Evolutionary conservation across 2,888 invertebrate genomes (phyloP), one percentile per base, ranked within the genome.

Genomic region (Lasioglossum pauxillum): DNA sequence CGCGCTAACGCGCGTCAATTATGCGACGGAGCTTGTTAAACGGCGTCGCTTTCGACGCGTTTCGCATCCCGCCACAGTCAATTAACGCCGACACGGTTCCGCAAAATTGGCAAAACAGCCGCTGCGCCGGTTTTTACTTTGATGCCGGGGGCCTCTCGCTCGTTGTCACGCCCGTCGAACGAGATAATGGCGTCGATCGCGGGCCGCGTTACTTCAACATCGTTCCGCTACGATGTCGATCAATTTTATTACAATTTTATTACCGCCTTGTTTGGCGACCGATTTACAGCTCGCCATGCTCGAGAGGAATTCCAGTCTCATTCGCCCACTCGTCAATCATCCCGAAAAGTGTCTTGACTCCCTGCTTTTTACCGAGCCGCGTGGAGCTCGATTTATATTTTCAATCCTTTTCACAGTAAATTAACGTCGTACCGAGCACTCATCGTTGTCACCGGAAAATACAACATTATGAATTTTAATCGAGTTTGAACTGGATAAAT

Each of bases 81-180:
- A 73, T 76, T 57, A 73, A 79, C 67, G 57, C 49, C 27, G 38
- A 57, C 64, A 12, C 12, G 67, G 3, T 14, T 16, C 8, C 27
- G 75, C 64, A 64, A 72, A 84, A 83, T 83, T 75, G 78, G 12
- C 78, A 46, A 85, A 83, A 78, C 75, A 57, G 41, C 14, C n/a
- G 14, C 31, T 14, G 44, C 4, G 60, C 67, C 38, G 3, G 12
- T 27, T 27, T 41, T 27, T 16, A 31, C 1, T 46, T 16, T 31
- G 23, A 38, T 23, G n/a, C 12, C 57, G 12, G 10, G n/a, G 5
- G 57, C 57, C n/a, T 49, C 41, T 67, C 67, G 41, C 72, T 53
- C 53, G 75, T 64, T n/a, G 46, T 64, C 19, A 64, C 83, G 44
- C 38, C 41, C 71, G 73, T 16, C 64, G 38, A 82, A 69, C 74